Percentiles rank a stretch among this genome's conserved stretches.
Evolutionary conservation across 37 sponge, comb jelly and placozoan species (phyloP).

Genomic region (Lycopodina hypogea): DNA sequence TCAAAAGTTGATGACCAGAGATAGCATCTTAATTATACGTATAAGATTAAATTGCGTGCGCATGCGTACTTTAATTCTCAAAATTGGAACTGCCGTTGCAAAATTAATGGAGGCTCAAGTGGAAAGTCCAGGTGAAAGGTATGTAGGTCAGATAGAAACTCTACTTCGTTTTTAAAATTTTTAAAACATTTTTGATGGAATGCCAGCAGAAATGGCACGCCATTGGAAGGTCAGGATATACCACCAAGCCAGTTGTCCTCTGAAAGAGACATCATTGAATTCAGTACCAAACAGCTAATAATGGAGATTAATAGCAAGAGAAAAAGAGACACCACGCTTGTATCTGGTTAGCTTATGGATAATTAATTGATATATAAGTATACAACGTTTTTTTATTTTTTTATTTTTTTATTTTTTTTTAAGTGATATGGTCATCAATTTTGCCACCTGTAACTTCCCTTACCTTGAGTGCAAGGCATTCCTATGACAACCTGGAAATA

Average conservation of each 20-base stretch:
- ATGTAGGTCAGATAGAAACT: too few species aligned
- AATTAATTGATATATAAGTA: too few species aligned
- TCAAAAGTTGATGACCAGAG: constrained; percentile 14
- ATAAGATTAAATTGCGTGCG: neutral
- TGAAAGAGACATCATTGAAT: constrained; percentile 7
- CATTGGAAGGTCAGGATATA: neutral
- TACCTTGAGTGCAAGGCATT: too few species aligned
- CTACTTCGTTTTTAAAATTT: too few species aligned
- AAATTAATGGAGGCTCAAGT: neutral
- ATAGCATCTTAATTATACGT: neutral
- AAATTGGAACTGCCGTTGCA: neutral
- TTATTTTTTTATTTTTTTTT: too few species aligned
- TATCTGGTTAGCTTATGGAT: constrained; percentile 49
- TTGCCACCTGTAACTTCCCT: too few species aligned
- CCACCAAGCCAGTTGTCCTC: neutral
- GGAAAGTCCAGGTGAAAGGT: too few species aligned
- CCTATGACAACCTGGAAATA: too few species aligned
- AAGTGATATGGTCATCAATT: too few species aligned
- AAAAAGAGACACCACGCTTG: constrained; percentile 51
- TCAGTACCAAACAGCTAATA: constrained; percentile 49
- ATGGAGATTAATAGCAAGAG: constrained; percentile 66
- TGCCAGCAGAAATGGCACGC: too few species aligned
- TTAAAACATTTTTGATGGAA: too few species aligned
- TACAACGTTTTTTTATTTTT: too few species aligned
- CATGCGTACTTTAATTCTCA: neutral